A percentile compares a stretch with the other conserved stretches of the same genome.
Conservation (phyloP, 2,888 invertebrate species). For the Leptodirus hochenwartii region DNA sequence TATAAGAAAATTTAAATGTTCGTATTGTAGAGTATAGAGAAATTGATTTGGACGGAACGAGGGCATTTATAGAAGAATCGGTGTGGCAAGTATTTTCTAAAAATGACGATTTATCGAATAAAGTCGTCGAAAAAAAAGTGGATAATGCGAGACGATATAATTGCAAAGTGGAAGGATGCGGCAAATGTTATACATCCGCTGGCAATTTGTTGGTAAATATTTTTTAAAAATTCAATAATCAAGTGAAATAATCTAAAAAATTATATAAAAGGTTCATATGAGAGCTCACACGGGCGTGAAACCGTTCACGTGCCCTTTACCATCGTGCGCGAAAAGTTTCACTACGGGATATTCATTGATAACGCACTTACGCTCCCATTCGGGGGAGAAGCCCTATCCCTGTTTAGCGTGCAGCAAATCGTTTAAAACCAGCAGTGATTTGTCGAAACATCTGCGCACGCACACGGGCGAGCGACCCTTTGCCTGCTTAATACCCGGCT, state of each 20-base stretch:
- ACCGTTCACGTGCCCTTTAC: conserved; percentile 29
- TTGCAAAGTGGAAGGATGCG: conserved; percentile 29
- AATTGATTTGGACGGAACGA: no score
- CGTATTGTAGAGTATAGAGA: no score
- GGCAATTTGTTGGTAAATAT: conserved; percentile 29
- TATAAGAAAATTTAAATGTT: no score
- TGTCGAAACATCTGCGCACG: conserved; percentile 24
- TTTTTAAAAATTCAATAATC: conserved; percentile 5
- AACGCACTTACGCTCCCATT: conserved; percentile 34
- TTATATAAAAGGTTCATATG: conserved; percentile 30
- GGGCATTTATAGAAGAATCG: no score
- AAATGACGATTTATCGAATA: no score
- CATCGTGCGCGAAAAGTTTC: conserved; percentile 10
- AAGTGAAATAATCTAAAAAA: conserved; percentile 4
- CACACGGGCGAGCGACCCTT: conserved; percentile 33
- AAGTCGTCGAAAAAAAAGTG: conserved; percentile 6
- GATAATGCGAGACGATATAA: conserved; percentile 22
- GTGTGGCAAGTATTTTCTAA: no score
- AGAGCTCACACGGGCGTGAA: conserved; percentile 31
- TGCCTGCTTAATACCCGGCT: conserved; percentile 35
- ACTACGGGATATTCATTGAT: conserved; percentile 25
- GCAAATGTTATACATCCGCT: conserved; percentile 29
- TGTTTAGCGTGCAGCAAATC: conserved; percentile 21
- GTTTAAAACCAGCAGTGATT: conserved; percentile 26
- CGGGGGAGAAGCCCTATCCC: conserved; percentile 28